Conservation (phyloP, 2,113 vertebrate species). For the Acanthochromis polyacanthus region DNA sequence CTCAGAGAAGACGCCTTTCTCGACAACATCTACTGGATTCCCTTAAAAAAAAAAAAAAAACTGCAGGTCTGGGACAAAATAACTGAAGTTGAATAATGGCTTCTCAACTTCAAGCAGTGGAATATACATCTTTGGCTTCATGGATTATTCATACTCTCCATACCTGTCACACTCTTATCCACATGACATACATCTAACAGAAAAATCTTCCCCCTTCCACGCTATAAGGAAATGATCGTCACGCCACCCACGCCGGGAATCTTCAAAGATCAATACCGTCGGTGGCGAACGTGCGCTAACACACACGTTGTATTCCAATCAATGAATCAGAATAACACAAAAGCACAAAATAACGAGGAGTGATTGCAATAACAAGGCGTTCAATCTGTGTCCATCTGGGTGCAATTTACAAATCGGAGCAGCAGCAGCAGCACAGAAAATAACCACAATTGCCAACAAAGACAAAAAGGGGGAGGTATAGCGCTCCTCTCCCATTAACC, state of each 20-base stretch:
- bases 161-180: conserved; percentile 75
- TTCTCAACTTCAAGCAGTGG: conserved; percentile 59
- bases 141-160: conserved; percentile 76
- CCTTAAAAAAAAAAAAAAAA: conserved; percentile 28
- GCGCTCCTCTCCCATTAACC: conserved; percentile 45
- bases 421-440: background rate
- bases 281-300: background rate
- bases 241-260: conserved; percentile 37
- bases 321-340: conserved; percentile 23
- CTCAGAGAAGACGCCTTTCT: conserved; percentile 40
- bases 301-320: conserved; percentile 25
- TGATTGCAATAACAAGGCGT: conserved; percentile 25
- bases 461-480: background rate
- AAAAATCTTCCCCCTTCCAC: conserved; percentile 44
- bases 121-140: conserved; percentile 71
- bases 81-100: conserved; percentile 76
- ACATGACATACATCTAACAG: conserved; percentile 68
- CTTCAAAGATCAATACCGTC: conserved; percentile 43
- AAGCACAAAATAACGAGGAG: conserved; percentile 23
- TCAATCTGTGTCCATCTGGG: conserved; percentile 15
- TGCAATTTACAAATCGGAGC: conserved; percentile 18
- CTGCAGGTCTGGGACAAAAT: conserved; percentile 55
- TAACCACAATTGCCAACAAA: background rate
- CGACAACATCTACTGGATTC: conserved; percentile 45
- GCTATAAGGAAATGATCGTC: conserved; percentile 66